phyloP scores from a whole-genome alignment of 2,113 vertebrate species.

The Cyrtonyx montezumae region DNA sequence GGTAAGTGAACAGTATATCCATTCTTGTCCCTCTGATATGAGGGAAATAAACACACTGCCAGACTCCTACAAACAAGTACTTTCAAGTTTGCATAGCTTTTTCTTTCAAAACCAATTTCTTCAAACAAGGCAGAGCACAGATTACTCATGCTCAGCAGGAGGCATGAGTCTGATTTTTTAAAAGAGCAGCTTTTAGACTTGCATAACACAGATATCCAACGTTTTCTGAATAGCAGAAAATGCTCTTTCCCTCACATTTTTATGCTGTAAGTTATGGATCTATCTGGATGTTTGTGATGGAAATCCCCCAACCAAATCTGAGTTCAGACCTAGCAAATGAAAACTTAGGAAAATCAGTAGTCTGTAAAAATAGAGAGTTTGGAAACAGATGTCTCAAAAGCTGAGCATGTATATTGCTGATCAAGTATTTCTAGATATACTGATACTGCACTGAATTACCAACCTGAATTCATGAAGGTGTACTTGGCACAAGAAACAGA shows the following conservation, averaged over 20 bases:
- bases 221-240: conserved; percentile 5
- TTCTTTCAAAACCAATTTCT: conserved; percentile 22
- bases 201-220: neutral
- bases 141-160: conserved; percentile 46
- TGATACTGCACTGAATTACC: neutral
- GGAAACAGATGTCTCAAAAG: neutral
- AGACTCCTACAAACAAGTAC: neutral
- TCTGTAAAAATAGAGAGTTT: neutral
- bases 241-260: neutral
- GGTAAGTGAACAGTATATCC: neutral
- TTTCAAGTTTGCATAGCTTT: conserved; percentile 32
- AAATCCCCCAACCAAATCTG: neutral
- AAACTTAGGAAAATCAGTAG: neutral
- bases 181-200: conserved; percentile 16
- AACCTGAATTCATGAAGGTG: neutral
- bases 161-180: conserved; percentile 1
- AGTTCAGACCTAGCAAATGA: neutral
- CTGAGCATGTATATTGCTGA: neutral
- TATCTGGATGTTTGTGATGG: neutral
- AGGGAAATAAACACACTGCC: neutral
- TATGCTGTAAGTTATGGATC: neutral
- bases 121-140: conserved; percentile 21
- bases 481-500: neutral
- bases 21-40: neutral
- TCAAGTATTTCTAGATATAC: neutral